Base-by-base conservation (phyloP, 1,140 invertebrate species). In the Linepithema humile region DNA sequence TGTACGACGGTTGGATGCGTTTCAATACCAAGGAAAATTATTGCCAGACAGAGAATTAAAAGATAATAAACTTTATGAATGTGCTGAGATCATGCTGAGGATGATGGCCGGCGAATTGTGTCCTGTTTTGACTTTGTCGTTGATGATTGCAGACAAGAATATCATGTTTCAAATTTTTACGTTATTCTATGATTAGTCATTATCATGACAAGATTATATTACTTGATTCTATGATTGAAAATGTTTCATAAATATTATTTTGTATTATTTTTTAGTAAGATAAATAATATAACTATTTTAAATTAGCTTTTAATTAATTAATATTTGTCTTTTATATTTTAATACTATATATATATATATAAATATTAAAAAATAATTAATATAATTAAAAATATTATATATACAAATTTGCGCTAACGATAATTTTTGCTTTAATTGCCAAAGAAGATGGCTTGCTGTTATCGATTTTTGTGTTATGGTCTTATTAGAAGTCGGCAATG, bases 1-100 rank as follows among this genome's bases (percentile, higher is more conserved):
- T 89, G 88, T 89, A 55, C 35, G 85, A 32, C 40, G 26, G 74
- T 17, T 84, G 82, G 82, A 83, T 85, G 85, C 85, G 74, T 83
- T 87, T 90, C 83, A 82, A 84, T 87, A 77, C 35, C 88, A 89
- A 87, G 87, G 88, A 87, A 89, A 89, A 87, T 89, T 82, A 89
- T 89, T 88, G 67, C 73, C 43, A 40, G 59, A 20, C 59, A 29
- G 85, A 59, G 88, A 89, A 89, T 89, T 89, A 89, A 89, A 89
- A 89, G 88, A 72, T 89, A 89, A 89, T 86, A 87, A 88, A 85
- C 87, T 89, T 77, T 67, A 80, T 82, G 64, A 75, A 86, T 89
- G 89, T 87, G 88, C 72, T n/a, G n/a, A 89, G 82, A 89, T 86
- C 73, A 65, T 43, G 64, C 73, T 32, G 70, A 89, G 83, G 73